Base-by-base conservation (phyloP, 2,113 vertebrate species). In the Argyrosomus japonicus region DNA sequence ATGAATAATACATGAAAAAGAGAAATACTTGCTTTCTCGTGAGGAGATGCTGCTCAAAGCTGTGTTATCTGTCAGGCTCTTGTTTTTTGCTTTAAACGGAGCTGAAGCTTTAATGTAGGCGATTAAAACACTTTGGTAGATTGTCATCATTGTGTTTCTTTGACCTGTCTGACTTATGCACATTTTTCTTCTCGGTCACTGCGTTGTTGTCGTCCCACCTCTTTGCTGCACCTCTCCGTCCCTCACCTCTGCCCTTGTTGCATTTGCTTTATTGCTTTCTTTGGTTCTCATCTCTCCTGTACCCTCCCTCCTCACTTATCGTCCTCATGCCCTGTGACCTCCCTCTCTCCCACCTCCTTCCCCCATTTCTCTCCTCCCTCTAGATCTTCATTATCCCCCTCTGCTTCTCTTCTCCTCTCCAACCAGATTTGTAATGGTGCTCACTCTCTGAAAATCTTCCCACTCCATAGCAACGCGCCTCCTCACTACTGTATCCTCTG, bases 381-480 rank as follows among this genome's bases (percentile, higher is more conserved):
- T 48, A 60, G 45, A 71, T 67, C 76, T 79, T 85, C 43, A 84
- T 82, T 74, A 73, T 57, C 78, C 80, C 23, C 75, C 58, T 53
- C 48, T 9, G 17, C 47, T 57, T 45, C 56, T 67, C 43, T 43
- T 2, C 17, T 61, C 13, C 48, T 18, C 27, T 45, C 54, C 61
- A 79, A 75, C 76, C 79, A 79, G 81, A 87, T 85, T 85, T 82
- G 74, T 86, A 72, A 86, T 85, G 82, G 85, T 79, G 73, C 79
- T 93, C 84, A 56, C 86, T 79, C 79, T 75, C 85, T 84, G 60
- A 87, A 87, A 85, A 91, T 93, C 92, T 89, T 94, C 93, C 93
- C 91, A 91, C 93, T 93, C 93, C 93, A 92, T 95, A 90, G 93
- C 93, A 95, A 95, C 94, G 89, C 86, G 87, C 92, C 91, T 95